These are phyloP conservation scores for Monochamus alternatus DNA, from an alignment of 2,888 invertebrate species.

Conservation along the genomic window DNA sequence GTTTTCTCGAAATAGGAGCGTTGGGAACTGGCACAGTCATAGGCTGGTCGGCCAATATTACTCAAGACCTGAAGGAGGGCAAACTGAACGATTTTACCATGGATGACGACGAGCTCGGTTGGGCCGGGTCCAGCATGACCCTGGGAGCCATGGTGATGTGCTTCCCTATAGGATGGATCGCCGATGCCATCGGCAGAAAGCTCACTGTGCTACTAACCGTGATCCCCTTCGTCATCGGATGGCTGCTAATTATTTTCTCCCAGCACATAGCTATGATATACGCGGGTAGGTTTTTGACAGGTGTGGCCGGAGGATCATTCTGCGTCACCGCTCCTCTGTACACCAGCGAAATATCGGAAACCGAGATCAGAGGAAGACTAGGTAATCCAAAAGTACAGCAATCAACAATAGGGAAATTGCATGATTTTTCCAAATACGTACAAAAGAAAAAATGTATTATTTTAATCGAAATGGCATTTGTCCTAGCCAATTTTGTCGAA, in stretches of 20 bases:
- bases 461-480: no score
- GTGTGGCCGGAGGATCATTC: slow-evolving; percentile 86
- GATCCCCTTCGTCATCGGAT: slow-evolving; percentile 82
- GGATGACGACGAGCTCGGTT: slow-evolving; percentile 73
- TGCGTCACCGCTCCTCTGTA: slow-evolving; percentile 89
- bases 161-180: slow-evolving; percentile 78
- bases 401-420: no score
- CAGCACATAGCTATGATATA: slow-evolving; percentile 76
- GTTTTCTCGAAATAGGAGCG: slow-evolving; percentile 73
- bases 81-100: slow-evolving; percentile 66
- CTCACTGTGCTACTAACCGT: slow-evolving; percentile 77
- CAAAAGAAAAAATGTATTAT: no score
- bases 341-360: slow-evolving; percentile 89
- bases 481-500: no score
- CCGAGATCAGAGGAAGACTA: slow-evolving; percentile 85
- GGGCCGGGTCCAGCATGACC: slow-evolving; percentile 81
- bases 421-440: no score
- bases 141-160: slow-evolving; percentile 83
- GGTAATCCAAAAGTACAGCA: slow-evolving; percentile 69
- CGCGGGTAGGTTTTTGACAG: slow-evolving; percentile 78
- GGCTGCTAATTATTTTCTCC: slow-evolving; percentile 82
- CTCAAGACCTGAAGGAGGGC: slow-evolving; percentile 70
- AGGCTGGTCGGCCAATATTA: slow-evolving; percentile 85
- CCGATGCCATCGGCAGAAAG: slow-evolving; percentile 78
- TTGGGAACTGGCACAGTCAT: slow-evolving; percentile 83